Evolutionary conservation across 2,797 vertebrate genomes (phyloP), one percentile per base, ranked within the genome.

Genomic region (Cygnus olor): DNA sequence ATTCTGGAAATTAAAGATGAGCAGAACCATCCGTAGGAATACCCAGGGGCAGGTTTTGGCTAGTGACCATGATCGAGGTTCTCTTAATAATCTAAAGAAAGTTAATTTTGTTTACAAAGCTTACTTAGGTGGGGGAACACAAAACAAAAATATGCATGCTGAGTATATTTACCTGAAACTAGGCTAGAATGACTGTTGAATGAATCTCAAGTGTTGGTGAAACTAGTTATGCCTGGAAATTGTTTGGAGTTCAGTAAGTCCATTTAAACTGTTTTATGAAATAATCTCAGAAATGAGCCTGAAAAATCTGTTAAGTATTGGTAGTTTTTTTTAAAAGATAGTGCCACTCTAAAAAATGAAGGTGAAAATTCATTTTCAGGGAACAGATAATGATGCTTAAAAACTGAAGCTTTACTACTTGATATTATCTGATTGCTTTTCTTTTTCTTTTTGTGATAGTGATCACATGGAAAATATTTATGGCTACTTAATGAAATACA

Each of bases 391-490:
- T 87, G 36, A 82, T 82, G 18, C 51, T 89, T 14, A 80, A 58
- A 79, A 96, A 36, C 53, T 93, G 38, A 45, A 82, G 63, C 70
- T 65, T 28, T 85, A 56, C 63, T 42, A 57, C 93, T 93, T 88
- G 44, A 15, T 58, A 10, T 60, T 66, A 25, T 38, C 76, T 94
- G 25, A 96, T 68, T 70, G 58, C 28, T 88, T 95, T 81, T 97
- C 7, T 94, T 61, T 86, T 30, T 84, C 21, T 79, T 85, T 90
- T 88, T 85, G 32, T 84, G 81, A 58, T 96, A 99, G 99, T 94
- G 99, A 99, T 95, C 99, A 99, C 97, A 99, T 99, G 99, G 99
- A 99, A 97, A 99, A 99, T 93, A 99, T 99, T 71, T 98, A 97
- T 78, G 99, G 99, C 49, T 99, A 99, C 96, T 96, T 99, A 95